Percentiles rank a stretch among this genome's conserved stretches.
Evolutionary conservation across 2,113 vertebrate genomes (phyloP).

Genomic region (Eudyptes chrysolophus): DNA sequence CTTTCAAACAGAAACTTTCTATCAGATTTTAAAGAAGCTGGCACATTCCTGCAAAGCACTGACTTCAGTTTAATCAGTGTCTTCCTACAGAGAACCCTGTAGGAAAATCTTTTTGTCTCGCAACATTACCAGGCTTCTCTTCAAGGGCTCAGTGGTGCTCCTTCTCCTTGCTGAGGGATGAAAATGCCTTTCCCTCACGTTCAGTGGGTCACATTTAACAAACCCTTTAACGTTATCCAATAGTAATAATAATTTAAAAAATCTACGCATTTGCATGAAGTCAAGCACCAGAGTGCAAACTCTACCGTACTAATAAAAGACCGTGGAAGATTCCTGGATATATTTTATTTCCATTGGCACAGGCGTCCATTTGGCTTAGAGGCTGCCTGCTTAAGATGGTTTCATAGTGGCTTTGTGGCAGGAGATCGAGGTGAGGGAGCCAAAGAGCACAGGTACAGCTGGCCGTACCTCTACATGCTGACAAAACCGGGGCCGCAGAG

Average conservation of each 20-base stretch:
- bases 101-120: not conserved
- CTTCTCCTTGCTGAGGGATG: not conserved
- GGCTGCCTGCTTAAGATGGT: not conserved
- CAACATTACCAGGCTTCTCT: not conserved
- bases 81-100: not conserved
- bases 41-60: not conserved
- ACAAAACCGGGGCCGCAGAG: accelerated
- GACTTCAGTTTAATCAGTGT: not conserved
- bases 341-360: not conserved
- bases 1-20: not conserved
- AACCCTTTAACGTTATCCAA: not conserved
- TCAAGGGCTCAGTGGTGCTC: not conserved
- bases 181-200: not conserved
- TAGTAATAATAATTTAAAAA: not conserved
- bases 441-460: not conserved
- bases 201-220: not conserved
- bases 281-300: not conserved
- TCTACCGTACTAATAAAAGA: not conserved
- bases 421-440: accelerated
- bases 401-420: not conserved
- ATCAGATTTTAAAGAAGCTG: not conserved
- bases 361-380: not conserved
- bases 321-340: accelerated
- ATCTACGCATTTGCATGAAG: accelerated
- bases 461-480: not conserved